phyloP scores from a whole-genome alignment of 2,113 vertebrate species.

The Galemys pyrenaicus region DNA sequence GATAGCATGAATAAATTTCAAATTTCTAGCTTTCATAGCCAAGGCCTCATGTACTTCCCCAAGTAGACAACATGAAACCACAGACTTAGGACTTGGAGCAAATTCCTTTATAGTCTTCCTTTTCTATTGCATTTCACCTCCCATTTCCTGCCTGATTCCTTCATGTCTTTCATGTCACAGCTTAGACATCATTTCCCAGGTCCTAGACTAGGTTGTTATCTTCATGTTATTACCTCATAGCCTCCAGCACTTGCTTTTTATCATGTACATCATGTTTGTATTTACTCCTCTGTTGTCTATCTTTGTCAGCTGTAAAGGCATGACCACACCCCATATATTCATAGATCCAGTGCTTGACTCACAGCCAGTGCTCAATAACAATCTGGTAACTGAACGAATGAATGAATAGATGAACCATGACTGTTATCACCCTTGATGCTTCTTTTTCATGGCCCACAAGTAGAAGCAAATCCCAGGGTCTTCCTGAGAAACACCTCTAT shows the following conservation, averaged over 20 bases:
- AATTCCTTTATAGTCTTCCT: background rate
- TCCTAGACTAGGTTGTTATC: background rate
- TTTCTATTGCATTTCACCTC: background rate
- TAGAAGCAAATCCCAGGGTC: background rate
- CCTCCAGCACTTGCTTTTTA: background rate
- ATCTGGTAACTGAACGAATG: background rate
- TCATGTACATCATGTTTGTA: background rate
- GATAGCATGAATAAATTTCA: background rate
- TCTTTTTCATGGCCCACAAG: background rate
- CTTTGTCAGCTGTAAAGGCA: background rate
- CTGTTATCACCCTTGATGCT: background rate
- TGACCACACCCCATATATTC: background rate
- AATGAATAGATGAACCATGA: background rate
- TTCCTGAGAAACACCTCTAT: background rate
- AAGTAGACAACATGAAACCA: background rate
- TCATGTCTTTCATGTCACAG: background rate
- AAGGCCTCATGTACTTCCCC: background rate
- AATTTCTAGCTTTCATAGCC: background rate
- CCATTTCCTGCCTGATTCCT: background rate
- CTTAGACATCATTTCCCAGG: background rate
- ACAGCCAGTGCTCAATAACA: background rate
- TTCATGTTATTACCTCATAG: background rate
- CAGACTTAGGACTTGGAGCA: background rate
- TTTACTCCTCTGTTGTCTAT: background rate
- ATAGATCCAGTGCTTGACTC: background rate